Conservation (phyloP, 2,113 vertebrate genomes). For the Lophius piscatorius region DNA sequence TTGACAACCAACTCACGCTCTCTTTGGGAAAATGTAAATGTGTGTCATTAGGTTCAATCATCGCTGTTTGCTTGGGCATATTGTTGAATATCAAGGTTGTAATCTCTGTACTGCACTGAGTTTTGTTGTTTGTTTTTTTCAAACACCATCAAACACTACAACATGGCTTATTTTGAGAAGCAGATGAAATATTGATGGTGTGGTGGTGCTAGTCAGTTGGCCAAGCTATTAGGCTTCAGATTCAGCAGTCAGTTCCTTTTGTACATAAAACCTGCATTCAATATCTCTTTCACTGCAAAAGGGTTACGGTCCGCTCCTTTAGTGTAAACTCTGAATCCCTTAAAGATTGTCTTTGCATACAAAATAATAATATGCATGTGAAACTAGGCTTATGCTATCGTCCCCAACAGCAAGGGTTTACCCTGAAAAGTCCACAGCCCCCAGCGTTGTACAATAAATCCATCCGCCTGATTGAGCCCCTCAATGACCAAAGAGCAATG, state of each 20-base stretch:
- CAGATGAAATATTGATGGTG: neutral
- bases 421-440: too few relatives aligned
- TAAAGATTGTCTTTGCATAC: neutral
- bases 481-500: too few relatives aligned
- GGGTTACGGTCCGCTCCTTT: too few relatives aligned
- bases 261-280: neutral
- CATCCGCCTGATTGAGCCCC: too few relatives aligned
- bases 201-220: neutral
- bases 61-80: constrained; percentile 32
- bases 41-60: constrained; percentile 53
- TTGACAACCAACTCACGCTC: constrained; percentile 30
- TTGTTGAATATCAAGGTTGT: constrained; percentile 44
- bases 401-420: too few relatives aligned
- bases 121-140: neutral
- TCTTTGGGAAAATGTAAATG: constrained; percentile 58
- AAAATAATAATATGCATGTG: too few relatives aligned
- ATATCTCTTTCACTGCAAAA: neutral
- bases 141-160: constrained; percentile 4
- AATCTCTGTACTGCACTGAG: constrained; percentile 31
- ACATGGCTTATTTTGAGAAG: constrained; percentile 7
- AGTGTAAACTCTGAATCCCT: neutral
- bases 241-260: neutral
- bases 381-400: too few relatives aligned
- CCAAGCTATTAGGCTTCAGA: neutral
- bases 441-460: too few relatives aligned